Evolutionary conservation across 2,888 invertebrate species (phyloP).

Genomic region (Cepaea hortensis): DNA sequence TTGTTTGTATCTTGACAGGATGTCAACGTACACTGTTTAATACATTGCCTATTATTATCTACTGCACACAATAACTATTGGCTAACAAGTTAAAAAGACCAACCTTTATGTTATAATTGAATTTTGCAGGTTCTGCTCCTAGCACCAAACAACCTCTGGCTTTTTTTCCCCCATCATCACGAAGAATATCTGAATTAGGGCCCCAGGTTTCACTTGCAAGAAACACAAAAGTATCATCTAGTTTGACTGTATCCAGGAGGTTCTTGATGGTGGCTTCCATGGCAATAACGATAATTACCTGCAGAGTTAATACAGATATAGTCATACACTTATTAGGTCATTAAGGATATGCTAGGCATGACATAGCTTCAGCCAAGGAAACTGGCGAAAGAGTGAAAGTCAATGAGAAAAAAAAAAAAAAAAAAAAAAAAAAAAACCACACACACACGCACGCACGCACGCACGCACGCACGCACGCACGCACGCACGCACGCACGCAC

Average conservation of each 20-base stretch:
- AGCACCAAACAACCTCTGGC: conserved; percentile 62
- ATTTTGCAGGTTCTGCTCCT: conserved; percentile 49
- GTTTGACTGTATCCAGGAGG: conserved; percentile 56
- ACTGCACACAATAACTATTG: too few relatives aligned
- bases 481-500: too few relatives aligned
- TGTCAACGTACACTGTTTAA: too few relatives aligned
- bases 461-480: too few relatives aligned
- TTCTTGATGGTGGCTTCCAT: conserved; percentile 57
- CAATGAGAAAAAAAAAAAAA: background rate
- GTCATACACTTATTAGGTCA: background rate
- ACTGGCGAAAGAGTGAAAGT: background rate
- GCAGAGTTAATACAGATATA: background rate
- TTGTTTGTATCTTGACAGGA: too few relatives aligned
- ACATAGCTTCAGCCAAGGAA: too few relatives aligned
- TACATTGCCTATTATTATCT: too few relatives aligned
- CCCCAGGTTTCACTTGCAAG: conserved; percentile 70
- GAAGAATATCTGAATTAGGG: conserved; percentile 53
- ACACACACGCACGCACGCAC: too few relatives aligned
- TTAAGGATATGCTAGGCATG: too few relatives aligned
- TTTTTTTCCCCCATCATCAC: conserved; percentile 49
- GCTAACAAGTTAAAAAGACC: background rate
- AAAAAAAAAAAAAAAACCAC: too few relatives aligned
- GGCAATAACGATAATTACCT: conserved; percentile 62
- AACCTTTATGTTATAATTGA: conserved; percentile 17
- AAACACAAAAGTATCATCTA: conserved; percentile 52